Evolutionary conservation across 2,113 vertebrate species (phyloP).

Genomic region (Phocoena sinus): DNA sequence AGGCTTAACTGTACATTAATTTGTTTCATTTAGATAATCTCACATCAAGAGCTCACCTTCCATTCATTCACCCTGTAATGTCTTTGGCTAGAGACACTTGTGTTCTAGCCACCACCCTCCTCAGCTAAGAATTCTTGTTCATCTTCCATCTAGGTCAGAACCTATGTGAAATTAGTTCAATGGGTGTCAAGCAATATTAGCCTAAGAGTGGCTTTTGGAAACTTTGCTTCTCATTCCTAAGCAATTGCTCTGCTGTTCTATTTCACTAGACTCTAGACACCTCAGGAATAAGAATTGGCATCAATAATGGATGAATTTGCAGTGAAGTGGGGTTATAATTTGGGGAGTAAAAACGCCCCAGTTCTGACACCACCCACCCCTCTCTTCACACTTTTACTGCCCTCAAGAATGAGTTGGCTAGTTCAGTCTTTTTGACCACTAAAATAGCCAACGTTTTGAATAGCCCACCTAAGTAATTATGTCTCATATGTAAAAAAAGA

Average conservation of each 20-base stretch:
- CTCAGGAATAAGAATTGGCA: neutral
- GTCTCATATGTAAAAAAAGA: neutral
- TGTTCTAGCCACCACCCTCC: neutral
- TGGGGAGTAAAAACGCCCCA: neutral
- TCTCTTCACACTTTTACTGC: neutral
- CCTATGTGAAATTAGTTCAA: neutral
- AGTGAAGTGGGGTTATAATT: neutral
- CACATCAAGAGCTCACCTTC: neutral
- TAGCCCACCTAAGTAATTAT: neutral
- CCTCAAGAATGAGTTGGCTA: neutral
- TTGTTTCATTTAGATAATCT: constrained; percentile 27
- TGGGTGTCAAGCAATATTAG: neutral
- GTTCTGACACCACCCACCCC: neutral
- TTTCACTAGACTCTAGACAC: neutral
- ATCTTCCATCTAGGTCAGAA: neutral
- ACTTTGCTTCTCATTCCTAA: neutral
- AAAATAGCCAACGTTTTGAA: neutral
- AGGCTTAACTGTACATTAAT: neutral
- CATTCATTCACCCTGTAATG: neutral
- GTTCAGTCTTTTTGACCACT: neutral
- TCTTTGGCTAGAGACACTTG: neutral
- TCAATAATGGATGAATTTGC: neutral
- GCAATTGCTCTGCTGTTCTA: neutral
- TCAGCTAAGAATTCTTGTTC: neutral
- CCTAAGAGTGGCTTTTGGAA: neutral